These are phyloP conservation scores for Wasmannia auropunctata DNA, from an alignment of 1,140 invertebrate species.

Conservation along the genomic window DNA sequence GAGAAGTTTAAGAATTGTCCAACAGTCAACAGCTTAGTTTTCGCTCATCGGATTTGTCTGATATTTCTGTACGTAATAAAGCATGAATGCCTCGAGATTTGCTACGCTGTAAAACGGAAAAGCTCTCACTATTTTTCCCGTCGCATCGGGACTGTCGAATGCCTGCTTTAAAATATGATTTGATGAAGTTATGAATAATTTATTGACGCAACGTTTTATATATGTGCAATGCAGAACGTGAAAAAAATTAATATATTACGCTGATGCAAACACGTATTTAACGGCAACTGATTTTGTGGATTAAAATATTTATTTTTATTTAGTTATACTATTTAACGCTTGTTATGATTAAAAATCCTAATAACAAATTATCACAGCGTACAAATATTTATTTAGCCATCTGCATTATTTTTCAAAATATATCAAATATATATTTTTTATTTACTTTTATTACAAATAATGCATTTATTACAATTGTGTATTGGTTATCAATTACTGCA, in stretches of 20 bases:
- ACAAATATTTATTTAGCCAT: too few species aligned
- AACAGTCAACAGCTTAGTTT: not conserved
- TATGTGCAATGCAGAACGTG: not conserved
- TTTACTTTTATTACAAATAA: too few species aligned
- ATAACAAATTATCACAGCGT: slow-evolving; percentile 1
- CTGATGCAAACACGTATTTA: not conserved
- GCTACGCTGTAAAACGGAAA: slow-evolving; percentile 35
- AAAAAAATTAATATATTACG: not conserved
- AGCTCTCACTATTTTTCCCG: not conserved
- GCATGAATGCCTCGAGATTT: slow-evolving; percentile 54
- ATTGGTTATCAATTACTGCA: too few species aligned
- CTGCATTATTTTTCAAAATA: too few species aligned
- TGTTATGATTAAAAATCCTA: slow-evolving; percentile 7
- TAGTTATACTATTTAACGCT: not conserved
- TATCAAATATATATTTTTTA: too few species aligned
- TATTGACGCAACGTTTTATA: not conserved
- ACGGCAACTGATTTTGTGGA: not conserved
- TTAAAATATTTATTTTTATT: not conserved
- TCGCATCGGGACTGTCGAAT: not conserved
- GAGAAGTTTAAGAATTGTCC: not conserved
- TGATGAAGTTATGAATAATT: not conserved
- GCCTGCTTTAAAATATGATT: slow-evolving; percentile 14
- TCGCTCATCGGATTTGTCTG: not conserved
- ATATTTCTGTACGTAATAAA: slow-evolving; percentile 59
- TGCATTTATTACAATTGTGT: too few species aligned